Evolutionary conservation across 1,140 invertebrate genomes (phyloP), one percentile per base, ranked within the genome.

Genomic region (Leptinotarsa texana): DNA sequence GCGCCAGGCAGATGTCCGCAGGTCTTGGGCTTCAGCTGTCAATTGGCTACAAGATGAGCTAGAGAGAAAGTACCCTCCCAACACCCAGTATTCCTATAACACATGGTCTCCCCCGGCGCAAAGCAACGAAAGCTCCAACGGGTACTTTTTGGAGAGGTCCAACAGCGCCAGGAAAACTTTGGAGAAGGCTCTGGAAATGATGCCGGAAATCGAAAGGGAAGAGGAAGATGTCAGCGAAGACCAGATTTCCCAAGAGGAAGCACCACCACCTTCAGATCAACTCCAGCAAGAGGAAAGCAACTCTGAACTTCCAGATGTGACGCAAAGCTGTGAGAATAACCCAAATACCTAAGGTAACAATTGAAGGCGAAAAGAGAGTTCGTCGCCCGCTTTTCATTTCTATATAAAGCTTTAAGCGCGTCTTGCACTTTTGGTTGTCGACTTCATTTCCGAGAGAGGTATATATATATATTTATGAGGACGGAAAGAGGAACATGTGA

Each of bases 1-100:
- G 81, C 89, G 89, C 17, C 93, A 92, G 85, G 86, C 88, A 1
- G 93, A 95, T 78, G 87, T 98, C 24, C 92, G 93, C 77, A 89
- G 92, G 61, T 95, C 96, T 82, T 99, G 96, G 96, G 89, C 90
- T 11, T 88, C 91, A 77, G 94, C 96, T 49, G 94, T 98, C 2
- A 93, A 95, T 69, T 98, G 97, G 97, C 89, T 98, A 72, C 95
- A 96, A 85, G 96, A 98, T 84, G 96, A 98, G 86, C 88, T 98
- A 66, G 96, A 98, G 61, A 74, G 81, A 57, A 79, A 79, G 74
- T 84, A 83, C 74, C 82, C 82, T 4, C 77, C 79, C 42, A 84
- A 82, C 73, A 84, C 86, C 49, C 87, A 91, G 86, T 96, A 96
- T 83, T 91, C 93, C 49, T 97, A 96, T 84, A 95, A 92, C 82